Evolutionary conservation across 1,140 invertebrate species (phyloP), one percentile per base, ranked within the genome.

Genomic region (Rhizoglyphus robini): DNA sequence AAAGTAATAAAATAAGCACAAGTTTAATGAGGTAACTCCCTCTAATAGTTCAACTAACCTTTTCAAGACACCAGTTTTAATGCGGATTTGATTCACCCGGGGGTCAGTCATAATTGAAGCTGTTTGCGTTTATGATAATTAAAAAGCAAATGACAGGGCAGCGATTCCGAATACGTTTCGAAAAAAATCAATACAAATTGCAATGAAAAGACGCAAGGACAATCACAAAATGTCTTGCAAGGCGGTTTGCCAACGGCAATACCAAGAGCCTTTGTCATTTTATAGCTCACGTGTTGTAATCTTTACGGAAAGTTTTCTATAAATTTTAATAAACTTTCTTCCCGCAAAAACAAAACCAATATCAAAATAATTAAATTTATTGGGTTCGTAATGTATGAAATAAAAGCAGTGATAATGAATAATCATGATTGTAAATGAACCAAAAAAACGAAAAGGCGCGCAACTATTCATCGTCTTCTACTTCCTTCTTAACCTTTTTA

Each of bases 401-500:
- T n/a, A n/a, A n/a, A n/a, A n/a, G n/a, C n/a, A n/a, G n/a, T n/a
- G n/a, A n/a, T n/a, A n/a, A n/a, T n/a, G n/a, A n/a, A n/a, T 46
- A 8, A 41, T 41, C 36, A 41, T 41, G 36, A 11, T 41, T 46
- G 23, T n/a, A 46, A 2, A 8, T 46, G 23, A 46, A 2, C 18
- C 18, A 41, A 41, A 46, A 8, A 46, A 46, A 46, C 3, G 8
- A 46, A 46, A 46, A 46, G 2, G 8, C 41, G 8, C 18, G 41
- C 41, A 46, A 20, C 18, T 46, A n/a, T 46, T 15, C 23, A 46
- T 20, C 18, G 15, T n/a, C 41, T 46, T 20, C 3, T 47, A 70
- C 71, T 4, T 75, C 76, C 34, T 73, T 69, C 48, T 75, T 31
- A 30, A 72, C 46, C 32, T 60, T 60, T 32, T 60, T 60, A 34